Evolutionary conservation across 2,888 invertebrate species (phyloP).

Genomic region (Catocala sponsa): DNA sequence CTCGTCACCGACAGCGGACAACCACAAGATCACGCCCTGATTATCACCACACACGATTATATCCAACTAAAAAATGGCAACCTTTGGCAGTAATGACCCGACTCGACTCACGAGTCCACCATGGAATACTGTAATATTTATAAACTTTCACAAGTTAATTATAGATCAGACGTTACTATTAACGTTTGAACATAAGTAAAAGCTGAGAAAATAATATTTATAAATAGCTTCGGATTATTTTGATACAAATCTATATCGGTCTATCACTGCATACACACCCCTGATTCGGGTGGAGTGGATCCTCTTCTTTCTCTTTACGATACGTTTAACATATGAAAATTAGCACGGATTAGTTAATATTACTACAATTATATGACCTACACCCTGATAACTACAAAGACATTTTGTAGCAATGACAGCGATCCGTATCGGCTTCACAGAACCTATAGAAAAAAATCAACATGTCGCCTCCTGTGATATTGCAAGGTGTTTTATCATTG

Average conservation of each 20-base stretch:
- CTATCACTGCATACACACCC: slow-evolving; percentile 87
- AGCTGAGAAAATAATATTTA: slow-evolving; percentile 88
- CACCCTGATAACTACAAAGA: slow-evolving; percentile 88
- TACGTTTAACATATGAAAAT: slow-evolving; percentile 78
- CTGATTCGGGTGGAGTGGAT: slow-evolving; percentile 83
- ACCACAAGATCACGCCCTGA: slow-evolving; percentile 77
- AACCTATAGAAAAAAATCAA: slow-evolving; percentile 87
- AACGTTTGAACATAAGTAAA: slow-evolving; percentile 88
- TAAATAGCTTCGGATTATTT: slow-evolving; percentile 88
- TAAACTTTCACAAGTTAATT: slow-evolving; percentile 87
- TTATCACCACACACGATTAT: slow-evolving; percentile 76
- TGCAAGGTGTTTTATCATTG: slow-evolving; percentile 80
- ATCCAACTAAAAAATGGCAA: slow-evolving; percentile 86
- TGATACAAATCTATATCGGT: slow-evolving; percentile 87
- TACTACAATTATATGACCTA: slow-evolving; percentile 86
- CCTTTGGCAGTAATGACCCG: slow-evolving; percentile 79
- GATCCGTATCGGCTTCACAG: slow-evolving; percentile 87
- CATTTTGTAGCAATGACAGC: slow-evolving; percentile 87
- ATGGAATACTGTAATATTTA: slow-evolving; percentile 86
- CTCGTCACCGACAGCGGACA: slow-evolving; percentile 47
- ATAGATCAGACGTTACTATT: slow-evolving; percentile 87
- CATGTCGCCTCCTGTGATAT: slow-evolving; percentile 84
- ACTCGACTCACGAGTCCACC: slow-evolving; percentile 78
- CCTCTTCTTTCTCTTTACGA: slow-evolving; percentile 81
- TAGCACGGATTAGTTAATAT: slow-evolving; percentile 80